Evolutionary conservation across 92 coral and sea anemone species (phyloP), one percentile per base, ranked within the genome.

Genomic region (Porites lobata): DNA sequence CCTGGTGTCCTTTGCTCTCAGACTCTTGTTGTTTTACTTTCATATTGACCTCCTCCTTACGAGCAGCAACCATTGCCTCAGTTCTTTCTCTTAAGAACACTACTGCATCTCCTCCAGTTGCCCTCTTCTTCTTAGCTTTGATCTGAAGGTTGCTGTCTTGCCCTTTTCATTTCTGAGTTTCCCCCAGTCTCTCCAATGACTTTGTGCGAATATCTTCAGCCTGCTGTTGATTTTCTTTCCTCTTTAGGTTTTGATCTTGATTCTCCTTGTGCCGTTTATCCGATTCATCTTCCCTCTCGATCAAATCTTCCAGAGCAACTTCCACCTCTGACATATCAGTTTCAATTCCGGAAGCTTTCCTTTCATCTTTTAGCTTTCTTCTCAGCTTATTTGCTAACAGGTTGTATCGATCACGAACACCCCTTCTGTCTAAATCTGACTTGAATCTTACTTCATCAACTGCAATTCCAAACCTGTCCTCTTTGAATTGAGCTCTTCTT

Each of bases 261-360:
- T 82, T 69, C 52, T 65, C 51, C 65, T 69, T 75, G 43, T 10
- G 56, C 72, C 8, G 85, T 20, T 68, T 85, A 19, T 65, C 84
- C 26, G 90, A 63, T 64, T 72, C 51, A 88, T 88, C 91, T 75
- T 89, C 90, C 66, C 82, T 84, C 65, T 89, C 89, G 43, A 77
- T 85, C 56, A 91, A 47, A 58, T 58, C 64, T 11, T 11, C 18
- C 64, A 9, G 14, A 17, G 18, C 13, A 11, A 58, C 64, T 17
- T 11, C 14, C 64, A 11, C 64, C 18, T 58, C 64, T 58, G 64
- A 11, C 64, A 11, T 11, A 58, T 11, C 18, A 11, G 13, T 11
- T 11, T 58, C 14, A 58, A 17, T 38, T 38, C 47, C 6, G 47
- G 47, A 38, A 38, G 47, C 47, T 38, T 38, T 38, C 47, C 47